Base-by-base conservation (phyloP, 2,888 invertebrate species). In the Machimus atricapillus region DNA sequence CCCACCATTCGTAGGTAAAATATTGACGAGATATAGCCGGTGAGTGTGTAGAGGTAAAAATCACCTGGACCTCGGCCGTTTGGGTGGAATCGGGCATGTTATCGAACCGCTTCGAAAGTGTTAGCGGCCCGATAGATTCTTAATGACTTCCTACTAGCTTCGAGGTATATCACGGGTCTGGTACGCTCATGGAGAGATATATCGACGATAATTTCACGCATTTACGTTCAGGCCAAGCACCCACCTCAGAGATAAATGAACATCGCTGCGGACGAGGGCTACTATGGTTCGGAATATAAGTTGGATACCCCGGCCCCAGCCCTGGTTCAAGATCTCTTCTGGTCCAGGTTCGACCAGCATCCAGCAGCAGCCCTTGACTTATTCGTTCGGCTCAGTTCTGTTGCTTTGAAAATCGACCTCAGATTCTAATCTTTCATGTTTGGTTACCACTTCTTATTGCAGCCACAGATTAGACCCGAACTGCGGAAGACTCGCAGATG, bases 201-300 rank as follows among this genome's bases (percentile, higher is more conserved):
- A 87, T 66, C 73, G 81, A 58, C 83, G 83, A 86, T 87, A 87
- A 87, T 86, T 87, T 87, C 87, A 87, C 87, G 87, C 87, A 83
- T 86, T 87, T 87, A 86, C 77, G 78, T 74, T 83, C 86, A 78
- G 66, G 16, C 40, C 31, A 40, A 83, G 83, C 83, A 73, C 83
- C 83, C 83, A 83, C 83, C 83, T 66, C 40, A 2, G 27, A 73
- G 73, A 83, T 83, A 83, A 83, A 83, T 83, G 73, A 66, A 43
- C 40, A 83, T 23, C 58, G 27, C 56, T 12, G n/a, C n/a, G 66
- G 52, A 52, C 52, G 9, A 81, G 56, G 66, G 56, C 52, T 81
- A 81, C 52, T 81, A 52, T n/a, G 40, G 52, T 8, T 14, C 16
- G 27, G 66, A 9, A 16, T 23, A 19, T 23, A 19, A 66, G 23